These are phyloP conservation scores for Rhinolophus ferrumequinum DNA, from an alignment of 2,113 vertebrate genomes.

Conservation along the genomic window DNA sequence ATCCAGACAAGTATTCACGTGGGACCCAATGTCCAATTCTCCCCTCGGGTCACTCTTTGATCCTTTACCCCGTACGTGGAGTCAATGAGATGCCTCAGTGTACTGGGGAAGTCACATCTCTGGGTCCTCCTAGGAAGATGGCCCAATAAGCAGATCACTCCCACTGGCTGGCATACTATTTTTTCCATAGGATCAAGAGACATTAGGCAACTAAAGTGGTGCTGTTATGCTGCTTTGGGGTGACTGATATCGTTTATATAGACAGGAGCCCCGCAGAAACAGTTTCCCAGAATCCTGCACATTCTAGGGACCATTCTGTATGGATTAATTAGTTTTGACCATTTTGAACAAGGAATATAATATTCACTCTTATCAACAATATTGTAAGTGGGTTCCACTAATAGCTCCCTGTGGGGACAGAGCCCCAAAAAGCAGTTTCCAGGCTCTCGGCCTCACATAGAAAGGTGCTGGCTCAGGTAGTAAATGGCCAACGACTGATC, in stretches of 20 bases:
- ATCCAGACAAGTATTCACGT: not conserved
- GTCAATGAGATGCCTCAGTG: not conserved
- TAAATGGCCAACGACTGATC: too few species aligned
- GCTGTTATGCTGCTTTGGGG: not conserved
- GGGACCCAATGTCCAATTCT: fast-evolving
- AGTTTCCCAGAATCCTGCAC: not conserved
- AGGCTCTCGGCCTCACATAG: too few species aligned
- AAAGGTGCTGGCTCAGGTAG: too few species aligned
- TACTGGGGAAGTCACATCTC: not conserved
- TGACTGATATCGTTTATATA: not conserved
- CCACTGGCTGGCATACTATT: not conserved
- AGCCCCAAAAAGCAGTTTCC: too few species aligned
- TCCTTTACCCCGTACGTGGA: not conserved
- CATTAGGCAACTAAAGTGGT: not conserved
- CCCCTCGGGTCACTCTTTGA: not conserved
- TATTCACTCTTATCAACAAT: not conserved
- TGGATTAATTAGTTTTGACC: not conserved
- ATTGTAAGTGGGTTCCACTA: not conserved
- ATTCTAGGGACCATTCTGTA: fast-evolving
- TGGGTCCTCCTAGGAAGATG: not conserved
- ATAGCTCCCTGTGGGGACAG: too few species aligned
- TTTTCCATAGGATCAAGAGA: not conserved
- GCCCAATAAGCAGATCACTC: not conserved
- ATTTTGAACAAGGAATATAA: not conserved
- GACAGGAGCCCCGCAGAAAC: not conserved